Evolutionary conservation across 2,888 invertebrate species (phyloP), one percentile per base, ranked within the genome.

Genomic region (Prosopocoilus inquinatus): DNA sequence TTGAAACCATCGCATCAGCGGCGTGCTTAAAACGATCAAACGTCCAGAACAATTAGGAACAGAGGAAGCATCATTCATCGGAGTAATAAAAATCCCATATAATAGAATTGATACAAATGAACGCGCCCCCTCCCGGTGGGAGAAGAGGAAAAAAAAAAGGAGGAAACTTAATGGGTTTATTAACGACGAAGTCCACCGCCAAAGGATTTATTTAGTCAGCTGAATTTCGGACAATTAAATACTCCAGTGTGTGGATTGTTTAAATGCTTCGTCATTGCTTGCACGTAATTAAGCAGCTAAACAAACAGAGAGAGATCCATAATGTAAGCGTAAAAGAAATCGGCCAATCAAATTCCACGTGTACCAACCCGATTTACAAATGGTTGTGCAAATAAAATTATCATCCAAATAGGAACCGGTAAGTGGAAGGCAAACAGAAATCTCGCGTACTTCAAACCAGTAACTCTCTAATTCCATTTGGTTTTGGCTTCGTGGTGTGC

Each of bases 201-300:
- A 72, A 72, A 73, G 70, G 69, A 71, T 71, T 72, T 71, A 71
- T 71, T 70, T 70, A 65, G 69, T 67, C 48, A 69, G 70, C 65
- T 68, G 70, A 69, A 72, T 71, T 73, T 73, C 68, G 68, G 70
- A 67, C 70, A 73, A 73, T 73, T 73, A 70, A 68, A 63, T n/a
- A n/a, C 36, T 13, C 16, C 20, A 28, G 20, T 45, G 20, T 45
- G 47, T 56, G 47, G 48, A 56, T 56, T 52, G 56, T 56, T 56
- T 56, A 56, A 56, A 56, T 47, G 56, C 56, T 56, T 56, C 52
- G 56, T 56, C 56, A 56, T 56, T 56, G 48, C 15, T 41, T 41
- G 15, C 41, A 9, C 9, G 7, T 15, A 36, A 11, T 36, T 36
- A 12, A 9, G 36, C 41, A 11, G 13, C 20, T 50, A 33, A 50